Evolutionary conservation across 1,140 invertebrate genomes (phyloP).

Genomic region (Micrasema longulum): DNA sequence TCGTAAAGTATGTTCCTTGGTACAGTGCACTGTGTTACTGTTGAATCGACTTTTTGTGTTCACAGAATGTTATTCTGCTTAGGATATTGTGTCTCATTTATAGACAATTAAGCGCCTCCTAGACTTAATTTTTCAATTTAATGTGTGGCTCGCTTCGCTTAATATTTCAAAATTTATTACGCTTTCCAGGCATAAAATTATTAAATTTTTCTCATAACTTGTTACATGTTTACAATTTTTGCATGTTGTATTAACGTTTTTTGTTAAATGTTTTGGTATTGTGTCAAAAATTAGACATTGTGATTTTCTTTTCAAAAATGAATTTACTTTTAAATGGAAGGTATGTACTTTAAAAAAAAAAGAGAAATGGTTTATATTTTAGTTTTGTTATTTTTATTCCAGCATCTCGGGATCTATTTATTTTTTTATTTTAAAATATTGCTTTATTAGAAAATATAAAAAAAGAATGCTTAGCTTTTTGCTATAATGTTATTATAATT

Average conservation of each 20-base stretch:
- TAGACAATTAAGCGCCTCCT: neutral
- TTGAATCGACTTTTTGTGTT: slow-evolving; percentile 24
- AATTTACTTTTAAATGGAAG: too few species aligned
- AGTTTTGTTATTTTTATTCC: neutral
- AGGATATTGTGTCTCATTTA: slow-evolving; percentile 10
- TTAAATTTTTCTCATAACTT: too few species aligned
- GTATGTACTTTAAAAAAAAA: neutral
- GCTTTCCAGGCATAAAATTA: too few species aligned
- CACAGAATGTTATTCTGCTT: slow-evolving; percentile 32
- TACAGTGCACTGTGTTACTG: slow-evolving; percentile 5
- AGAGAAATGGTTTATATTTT: neutral
- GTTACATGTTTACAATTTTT: too few species aligned
- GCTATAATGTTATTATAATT: slow-evolving; percentile 8
- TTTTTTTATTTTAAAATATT: too few species aligned
- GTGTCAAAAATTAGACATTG: too few species aligned
- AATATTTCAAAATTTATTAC: slow-evolving; percentile 10
- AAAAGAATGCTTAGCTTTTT: slow-evolving; percentile 1
- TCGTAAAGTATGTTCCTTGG: neutral
- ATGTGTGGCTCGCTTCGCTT: slow-evolving; percentile 32
- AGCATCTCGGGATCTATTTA: too few species aligned
- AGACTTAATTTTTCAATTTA: slow-evolving; percentile 15
- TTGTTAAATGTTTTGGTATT: too few species aligned
- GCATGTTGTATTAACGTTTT: too few species aligned
- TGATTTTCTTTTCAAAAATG: too few species aligned
- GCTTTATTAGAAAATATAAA: neutral